Evolutionary conservation across 1,140 invertebrate species (phyloP).

Genomic region (Scaptomyza hsui): DNA sequence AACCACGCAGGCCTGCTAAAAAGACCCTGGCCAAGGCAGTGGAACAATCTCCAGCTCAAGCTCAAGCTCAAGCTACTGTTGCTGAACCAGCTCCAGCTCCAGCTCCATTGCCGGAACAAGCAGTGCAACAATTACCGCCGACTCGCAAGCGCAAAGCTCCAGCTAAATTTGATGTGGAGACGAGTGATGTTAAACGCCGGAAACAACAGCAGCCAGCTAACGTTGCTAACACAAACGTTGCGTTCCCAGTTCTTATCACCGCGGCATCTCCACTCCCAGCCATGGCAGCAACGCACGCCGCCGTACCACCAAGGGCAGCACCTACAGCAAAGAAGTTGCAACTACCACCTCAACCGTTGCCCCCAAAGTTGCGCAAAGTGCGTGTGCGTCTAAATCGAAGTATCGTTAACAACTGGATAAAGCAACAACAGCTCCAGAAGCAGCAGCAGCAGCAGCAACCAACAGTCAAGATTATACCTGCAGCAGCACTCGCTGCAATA

Average conservation of each 20-base stretch:
- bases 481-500: background rate
- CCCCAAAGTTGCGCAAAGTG: constrained; percentile 21
- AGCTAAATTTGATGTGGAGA: background rate
- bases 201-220: background rate
- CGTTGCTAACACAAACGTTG: background rate
- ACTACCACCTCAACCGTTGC: background rate
- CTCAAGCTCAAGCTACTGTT: background rate
- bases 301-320: background rate
- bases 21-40: too few relatives aligned
- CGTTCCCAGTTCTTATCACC: constrained; percentile 61
- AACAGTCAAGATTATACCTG: background rate
- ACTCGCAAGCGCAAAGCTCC: constrained; percentile 28
- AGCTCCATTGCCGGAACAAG: background rate
- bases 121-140: background rate
- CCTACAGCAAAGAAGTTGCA: background rate
- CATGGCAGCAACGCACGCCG: background rate
- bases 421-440: too few relatives aligned
- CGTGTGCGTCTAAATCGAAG: constrained; percentile 46
- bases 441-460: background rate
- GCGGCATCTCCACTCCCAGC: constrained; percentile 18
- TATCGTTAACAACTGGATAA: constrained; percentile 24
- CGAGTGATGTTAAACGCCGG: background rate
- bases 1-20: constrained; percentile 10
- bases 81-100: background rate
- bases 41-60: background rate